Percentiles rank a stretch among this genome's conserved stretches.
Conservation (phyloP, 2,888 invertebrate genomes). For the Sminthurinus aureus region DNA sequence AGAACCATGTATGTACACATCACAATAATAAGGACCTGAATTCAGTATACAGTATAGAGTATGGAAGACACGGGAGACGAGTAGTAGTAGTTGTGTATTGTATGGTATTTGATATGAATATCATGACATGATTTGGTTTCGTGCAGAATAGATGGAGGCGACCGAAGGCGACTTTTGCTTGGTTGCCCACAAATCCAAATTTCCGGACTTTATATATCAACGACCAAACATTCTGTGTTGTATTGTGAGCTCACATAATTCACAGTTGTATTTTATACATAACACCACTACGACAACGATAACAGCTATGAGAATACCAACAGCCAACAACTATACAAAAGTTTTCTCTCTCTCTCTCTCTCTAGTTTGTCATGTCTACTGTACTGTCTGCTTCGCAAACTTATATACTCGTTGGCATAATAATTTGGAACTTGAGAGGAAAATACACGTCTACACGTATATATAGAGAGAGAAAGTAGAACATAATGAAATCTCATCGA, state of each 20-base stretch:
- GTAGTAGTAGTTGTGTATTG: not conserved
- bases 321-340: slow-evolving; percentile 18
- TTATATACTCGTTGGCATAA: not conserved
- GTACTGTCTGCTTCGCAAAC: slow-evolving; percentile 35
- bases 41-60: too few relatives aligned
- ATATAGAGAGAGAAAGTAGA: slow-evolving; percentile 5
- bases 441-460: not conserved
- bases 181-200: slow-evolving; percentile 38
- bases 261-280: slow-evolving; percentile 28
- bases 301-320: not conserved
- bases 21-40: not conserved
- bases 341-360: slow-evolving; percentile 20
- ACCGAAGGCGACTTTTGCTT: slow-evolving; percentile 40
- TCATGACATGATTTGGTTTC: slow-evolving; percentile 33
- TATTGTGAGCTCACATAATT: slow-evolving; percentile 31
- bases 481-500: not conserved
- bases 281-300: slow-evolving; percentile 16
- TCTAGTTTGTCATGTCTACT: slow-evolving; percentile 2
- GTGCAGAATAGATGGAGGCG: slow-evolving; percentile 35
- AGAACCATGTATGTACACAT: not conserved
- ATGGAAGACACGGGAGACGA: not conserved
- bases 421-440: not conserved
- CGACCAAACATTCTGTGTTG: slow-evolving; percentile 10
- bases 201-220: slow-evolving; percentile 36
- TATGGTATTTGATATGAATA: not conserved